Evolutionary conservation across 2,888 invertebrate species (phyloP).

Genomic region (Omphaloscelis lunosa): DNA sequence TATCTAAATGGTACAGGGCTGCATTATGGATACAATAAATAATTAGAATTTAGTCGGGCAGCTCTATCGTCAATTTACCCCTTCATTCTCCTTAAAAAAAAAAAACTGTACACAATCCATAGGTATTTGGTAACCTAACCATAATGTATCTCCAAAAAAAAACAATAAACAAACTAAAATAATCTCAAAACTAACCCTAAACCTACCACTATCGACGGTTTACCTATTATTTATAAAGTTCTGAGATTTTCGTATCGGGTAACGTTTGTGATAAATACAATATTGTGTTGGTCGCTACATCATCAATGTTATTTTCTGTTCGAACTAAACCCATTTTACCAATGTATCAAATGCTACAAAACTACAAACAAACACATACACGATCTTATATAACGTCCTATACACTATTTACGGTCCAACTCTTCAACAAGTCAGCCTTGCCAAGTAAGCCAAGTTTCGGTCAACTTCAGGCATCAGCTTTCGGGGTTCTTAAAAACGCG

Average conservation of each 20-base stretch:
- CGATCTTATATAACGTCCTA: neutral
- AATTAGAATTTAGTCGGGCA: neutral
- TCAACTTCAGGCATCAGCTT: constrained; percentile 20
- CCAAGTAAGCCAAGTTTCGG: constrained; percentile 29
- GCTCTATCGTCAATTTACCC: neutral
- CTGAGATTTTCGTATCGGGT: neutral
- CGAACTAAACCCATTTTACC: neutral
- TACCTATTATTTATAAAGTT: no score
- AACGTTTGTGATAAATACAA: neutral
- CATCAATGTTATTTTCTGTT: neutral
- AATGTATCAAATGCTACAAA: neutral
- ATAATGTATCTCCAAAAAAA: neutral
- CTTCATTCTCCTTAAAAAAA: neutral
- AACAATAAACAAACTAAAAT: neutral
- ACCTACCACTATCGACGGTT: neutral
- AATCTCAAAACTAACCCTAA: neutral
- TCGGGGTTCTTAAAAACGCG: constrained; percentile 47
- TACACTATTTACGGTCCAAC: neutral
- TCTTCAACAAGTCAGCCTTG: constrained; percentile 31
- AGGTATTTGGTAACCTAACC: no score
- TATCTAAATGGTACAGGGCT: constrained; percentile 47
- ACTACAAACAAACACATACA: constrained; percentile 9
- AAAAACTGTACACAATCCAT: neutral
- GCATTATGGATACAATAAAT: constrained; percentile 26
- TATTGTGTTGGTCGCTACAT: neutral